Conservation (phyloP, 2,113 vertebrate species). For the Litocranius walleri region DNA sequence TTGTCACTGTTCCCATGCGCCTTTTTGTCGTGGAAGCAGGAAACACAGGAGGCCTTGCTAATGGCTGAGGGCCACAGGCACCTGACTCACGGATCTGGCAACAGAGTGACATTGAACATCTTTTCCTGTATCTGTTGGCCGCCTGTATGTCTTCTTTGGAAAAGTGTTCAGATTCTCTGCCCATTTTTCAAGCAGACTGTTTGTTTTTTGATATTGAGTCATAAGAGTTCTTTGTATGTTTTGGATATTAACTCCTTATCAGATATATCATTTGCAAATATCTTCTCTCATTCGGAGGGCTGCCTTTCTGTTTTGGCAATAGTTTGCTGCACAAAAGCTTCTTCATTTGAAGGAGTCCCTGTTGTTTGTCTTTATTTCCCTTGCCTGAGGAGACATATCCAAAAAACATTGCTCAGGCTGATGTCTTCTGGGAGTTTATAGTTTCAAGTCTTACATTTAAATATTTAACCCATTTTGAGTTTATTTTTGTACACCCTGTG, state of each 20-base stretch:
- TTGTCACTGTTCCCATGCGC: background rate
- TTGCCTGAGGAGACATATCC: background rate
- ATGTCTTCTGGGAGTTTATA: background rate
- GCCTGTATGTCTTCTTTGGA: background rate
- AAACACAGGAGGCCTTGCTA: background rate
- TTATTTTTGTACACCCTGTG: background rate
- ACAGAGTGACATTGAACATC: background rate
- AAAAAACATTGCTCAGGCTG: background rate
- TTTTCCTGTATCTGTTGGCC: background rate
- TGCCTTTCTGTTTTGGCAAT: background rate
- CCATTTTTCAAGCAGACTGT: background rate
- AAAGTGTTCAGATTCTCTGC: background rate
- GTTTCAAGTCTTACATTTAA: background rate
- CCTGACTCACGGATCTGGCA: background rate
- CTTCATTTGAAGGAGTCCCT: background rate
- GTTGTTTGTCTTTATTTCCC: background rate
- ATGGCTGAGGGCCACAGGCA: background rate
- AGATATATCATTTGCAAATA: background rate
- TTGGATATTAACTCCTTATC: background rate
- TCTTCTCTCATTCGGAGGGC: background rate
- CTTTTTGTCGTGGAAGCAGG: background rate
- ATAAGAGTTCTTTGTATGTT: background rate
- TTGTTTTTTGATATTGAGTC: background rate
- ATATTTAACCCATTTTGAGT: background rate
- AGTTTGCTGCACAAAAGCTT: background rate